A percentile compares a stretch with the other conserved stretches of the same genome.
phyloP scores from a whole-genome alignment of 2,797 vertebrate genomes.

The Sebastes umbrosus region DNA sequence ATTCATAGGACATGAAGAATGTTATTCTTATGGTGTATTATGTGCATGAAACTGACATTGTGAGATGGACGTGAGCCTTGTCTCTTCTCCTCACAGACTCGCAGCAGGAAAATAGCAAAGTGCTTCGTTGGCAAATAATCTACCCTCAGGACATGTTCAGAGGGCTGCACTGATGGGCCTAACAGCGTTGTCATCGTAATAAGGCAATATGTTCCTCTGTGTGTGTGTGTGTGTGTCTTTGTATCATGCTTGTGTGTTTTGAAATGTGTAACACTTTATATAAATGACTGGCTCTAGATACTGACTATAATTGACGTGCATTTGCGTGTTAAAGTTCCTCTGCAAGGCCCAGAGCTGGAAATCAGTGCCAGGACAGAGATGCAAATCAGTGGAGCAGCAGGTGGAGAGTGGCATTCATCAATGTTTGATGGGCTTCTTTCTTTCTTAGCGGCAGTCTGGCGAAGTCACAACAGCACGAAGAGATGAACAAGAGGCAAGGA shows the following conservation, averaged over 20 bases:
- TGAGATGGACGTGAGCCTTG: constrained; percentile 10
- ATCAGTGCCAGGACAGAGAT: constrained; percentile 59
- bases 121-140: constrained; percentile 54
- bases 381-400: constrained; percentile 67
- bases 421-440: constrained; percentile 74
- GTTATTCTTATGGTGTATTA: constrained; percentile 12
- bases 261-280: constrained; percentile 2
- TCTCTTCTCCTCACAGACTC: constrained; percentile 6
- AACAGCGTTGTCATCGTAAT: constrained; percentile 25
- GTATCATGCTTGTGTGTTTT: background rate
- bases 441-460: constrained; percentile 42
- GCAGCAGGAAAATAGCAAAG: constrained; percentile 35
- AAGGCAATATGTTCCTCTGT: constrained; percentile 15
- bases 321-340: constrained; percentile 19
- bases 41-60: constrained; percentile 26
- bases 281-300: constrained; percentile 13
- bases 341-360: constrained; percentile 37
- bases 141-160: constrained; percentile 41
- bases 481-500: constrained; percentile 5
- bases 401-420: constrained; percentile 73
- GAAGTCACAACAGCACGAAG: constrained; percentile 16
- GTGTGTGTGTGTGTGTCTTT: background rate
- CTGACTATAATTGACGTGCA: constrained; percentile 27
- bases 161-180: constrained; percentile 27
- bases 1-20: constrained; percentile 10